Percentiles rank a stretch among this genome's conserved stretches.
phyloP scores from a whole-genome alignment of 2,888 invertebrate species.

The Sussaba pulchella region DNA sequence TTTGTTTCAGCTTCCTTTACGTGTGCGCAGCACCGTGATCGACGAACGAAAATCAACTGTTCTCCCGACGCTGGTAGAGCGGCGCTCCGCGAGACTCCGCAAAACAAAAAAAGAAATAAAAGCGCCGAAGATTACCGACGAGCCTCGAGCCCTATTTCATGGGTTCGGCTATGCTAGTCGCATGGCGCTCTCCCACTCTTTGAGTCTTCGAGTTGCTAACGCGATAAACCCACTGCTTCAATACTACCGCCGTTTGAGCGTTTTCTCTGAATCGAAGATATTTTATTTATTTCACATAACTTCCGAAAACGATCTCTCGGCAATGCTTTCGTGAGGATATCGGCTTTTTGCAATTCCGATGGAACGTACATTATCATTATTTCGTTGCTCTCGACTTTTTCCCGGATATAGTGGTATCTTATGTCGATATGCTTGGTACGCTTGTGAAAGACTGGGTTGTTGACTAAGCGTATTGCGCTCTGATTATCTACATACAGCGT shows the following conservation, averaged over 20 bases:
- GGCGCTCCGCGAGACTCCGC: no score
- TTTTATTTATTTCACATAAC: not conserved
- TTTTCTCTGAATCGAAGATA: not conserved
- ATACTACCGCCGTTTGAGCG: conserved; percentile 18
- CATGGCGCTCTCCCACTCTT: no score
- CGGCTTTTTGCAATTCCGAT: conserved; percentile 35
- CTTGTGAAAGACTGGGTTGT: conserved; percentile 26
- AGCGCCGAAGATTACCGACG: no score
- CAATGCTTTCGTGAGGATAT: conserved; percentile 57
- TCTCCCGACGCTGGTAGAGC: no score
- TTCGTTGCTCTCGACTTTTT: not conserved
- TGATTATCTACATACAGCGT: conserved; percentile 31
- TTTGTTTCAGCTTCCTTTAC: no score
- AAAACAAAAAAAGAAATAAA: no score
- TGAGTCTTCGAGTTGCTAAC: no score
- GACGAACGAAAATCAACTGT: no score
- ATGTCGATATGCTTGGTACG: conserved; percentile 37
- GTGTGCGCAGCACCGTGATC: no score
- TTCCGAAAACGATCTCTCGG: not conserved
- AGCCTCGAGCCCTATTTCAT: no score
- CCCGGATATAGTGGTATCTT: conserved; percentile 7
- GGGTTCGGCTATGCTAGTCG: no score
- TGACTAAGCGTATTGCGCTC: conserved; percentile 17
- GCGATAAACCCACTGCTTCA: not conserved
- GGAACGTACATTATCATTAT: not conserved